Conservation (phyloP, 53 echinoderm and acorn worm genomes). For the Zoroaster sp. region DNA sequence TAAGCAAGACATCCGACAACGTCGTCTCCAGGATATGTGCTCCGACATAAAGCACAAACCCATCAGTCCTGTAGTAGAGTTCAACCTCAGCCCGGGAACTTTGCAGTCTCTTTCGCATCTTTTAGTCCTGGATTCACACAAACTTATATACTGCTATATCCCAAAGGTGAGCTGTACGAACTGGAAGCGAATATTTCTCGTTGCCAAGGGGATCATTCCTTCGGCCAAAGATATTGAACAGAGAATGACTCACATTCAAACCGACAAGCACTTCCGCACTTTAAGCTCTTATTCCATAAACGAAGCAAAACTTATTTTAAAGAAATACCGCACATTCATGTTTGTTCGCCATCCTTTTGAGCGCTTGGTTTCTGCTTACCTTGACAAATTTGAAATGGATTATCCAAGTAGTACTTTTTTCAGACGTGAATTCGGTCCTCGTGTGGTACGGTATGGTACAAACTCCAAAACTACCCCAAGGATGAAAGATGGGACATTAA, state of each 20-base stretch:
- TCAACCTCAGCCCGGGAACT: not conserved
- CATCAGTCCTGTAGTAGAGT: not conserved
- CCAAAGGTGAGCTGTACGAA: constrained; percentile 39
- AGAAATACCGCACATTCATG: constrained; percentile 50
- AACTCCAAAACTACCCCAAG: not conserved
- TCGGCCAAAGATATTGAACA: not conserved
- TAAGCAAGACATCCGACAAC: constrained; percentile 16
- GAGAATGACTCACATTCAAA: not conserved
- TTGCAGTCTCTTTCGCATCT: not conserved
- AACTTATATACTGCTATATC: constrained; percentile 35
- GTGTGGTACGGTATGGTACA: constrained; percentile 22
- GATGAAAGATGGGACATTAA: constrained; percentile 42
- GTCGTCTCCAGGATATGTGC: constrained; percentile 27
- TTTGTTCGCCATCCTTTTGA: constrained; percentile 66
- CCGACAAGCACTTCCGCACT: constrained; percentile 18
- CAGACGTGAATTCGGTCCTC: constrained; percentile 36
- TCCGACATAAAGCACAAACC: not conserved
- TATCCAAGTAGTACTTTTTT: constrained; percentile 42
- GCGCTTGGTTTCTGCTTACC: constrained; percentile 64
- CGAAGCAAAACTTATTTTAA: constrained; percentile 15
- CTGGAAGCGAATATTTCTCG: constrained; percentile 34
- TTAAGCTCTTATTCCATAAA: constrained; percentile 13
- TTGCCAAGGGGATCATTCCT: constrained; percentile 10
- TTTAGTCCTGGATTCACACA: constrained; percentile 11
- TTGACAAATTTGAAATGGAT: constrained; percentile 59